Base-by-base conservation (phyloP, 1,140 invertebrate species). In the Doryteuthis pealeii region DNA sequence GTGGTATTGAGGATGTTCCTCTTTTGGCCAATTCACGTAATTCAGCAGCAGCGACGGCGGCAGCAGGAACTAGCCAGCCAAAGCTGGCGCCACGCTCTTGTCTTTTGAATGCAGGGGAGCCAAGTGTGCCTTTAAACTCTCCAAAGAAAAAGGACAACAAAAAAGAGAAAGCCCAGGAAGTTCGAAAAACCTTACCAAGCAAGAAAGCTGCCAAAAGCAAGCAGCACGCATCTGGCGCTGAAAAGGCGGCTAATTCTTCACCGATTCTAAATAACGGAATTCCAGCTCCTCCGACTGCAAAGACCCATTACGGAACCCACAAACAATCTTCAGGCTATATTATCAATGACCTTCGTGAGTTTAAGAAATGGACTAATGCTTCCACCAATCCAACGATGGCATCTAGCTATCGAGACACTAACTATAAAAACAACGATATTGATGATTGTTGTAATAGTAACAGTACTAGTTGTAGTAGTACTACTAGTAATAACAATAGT, bases 321-420 rank as follows among this genome's bases (percentile, higher is more conserved):
- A 80, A 80, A 22, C 79, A 81, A 68, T 81, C 82, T 69, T 78
- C 83, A 18, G 81, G 82, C 66, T 86, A 85, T 72, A 86, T 86
- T 71, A 86, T 85, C 71, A 86, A 86, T 78, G 83, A 85, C 66
- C 75, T 86, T 22, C 78, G 84, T 32, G 83, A 86, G 70, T 76
- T 78, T 0, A 81, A 79, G 72, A 86, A 86, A 72, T 81, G 79
- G 67, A 83, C 81, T 68, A 85, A 84, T 74, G 18, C 54, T 6
- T n/a, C 54, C 5, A 28, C 54, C 54, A n/a, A 28, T 8, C 0
- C 45, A 12, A 1, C 45, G 45, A 22, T 15, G 12, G 45, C 45
- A 0, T 22, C 1, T 12, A 12, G 12, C 1, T 0, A 49, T 22
- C 54, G 18, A 6, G 22, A 62, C 26, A 22, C 54, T 0, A 28